Base-by-base conservation (phyloP, 2,888 invertebrate genomes). In the Eilema griseolum region DNA sequence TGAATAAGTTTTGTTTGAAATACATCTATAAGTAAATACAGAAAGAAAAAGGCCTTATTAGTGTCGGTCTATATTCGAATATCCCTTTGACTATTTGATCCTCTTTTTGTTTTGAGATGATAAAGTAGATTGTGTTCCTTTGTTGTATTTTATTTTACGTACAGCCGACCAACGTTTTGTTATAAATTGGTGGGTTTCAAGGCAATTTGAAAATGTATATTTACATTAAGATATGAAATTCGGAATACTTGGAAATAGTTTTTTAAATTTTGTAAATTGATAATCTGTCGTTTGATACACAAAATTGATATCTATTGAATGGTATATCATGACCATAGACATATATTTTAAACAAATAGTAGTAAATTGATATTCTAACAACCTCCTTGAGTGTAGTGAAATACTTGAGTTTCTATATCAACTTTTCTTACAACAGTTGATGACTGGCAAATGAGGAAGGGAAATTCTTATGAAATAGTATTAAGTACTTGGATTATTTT, bases 1-100 rank as follows among this genome's bases (percentile, higher is more conserved):
- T 90, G 85, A 88, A 88, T 87, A 87, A 83, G 85, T 79, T 85
- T 85, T 86, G 87, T 90, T 88, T 85, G 84, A 85, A 84, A 82
- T 82, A 81, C 73, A 69, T 74, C 65, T 26, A 69, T 73, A 69
- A 71, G 71, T 74, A 71, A 74, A 67, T 72, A 74, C 73, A 78
- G 78, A 80, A 79, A 75, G 79, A 74, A 80, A n/a, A 78, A 71
- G 59, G 65, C 72, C 78, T 83, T 83, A 85, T 85, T 82, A 84
- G 78, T 83, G 77, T 79, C 64, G 72, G 80, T 79, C 72, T 82
- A 67, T 77, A 77, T 81, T 83, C 75, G 71, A 65, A 71, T 82
- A 79, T 77, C 74, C 74, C 74, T 83, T 83, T 85, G 81, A 81
- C 80, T 82, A 72, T 76, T 77, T 80, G 75, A 79, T 79, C 78